Percentiles rank a stretch among this genome's conserved stretches.
phyloP scores from a whole-genome alignment of 2,113 vertebrate genomes.

The Cathartes aura region DNA sequence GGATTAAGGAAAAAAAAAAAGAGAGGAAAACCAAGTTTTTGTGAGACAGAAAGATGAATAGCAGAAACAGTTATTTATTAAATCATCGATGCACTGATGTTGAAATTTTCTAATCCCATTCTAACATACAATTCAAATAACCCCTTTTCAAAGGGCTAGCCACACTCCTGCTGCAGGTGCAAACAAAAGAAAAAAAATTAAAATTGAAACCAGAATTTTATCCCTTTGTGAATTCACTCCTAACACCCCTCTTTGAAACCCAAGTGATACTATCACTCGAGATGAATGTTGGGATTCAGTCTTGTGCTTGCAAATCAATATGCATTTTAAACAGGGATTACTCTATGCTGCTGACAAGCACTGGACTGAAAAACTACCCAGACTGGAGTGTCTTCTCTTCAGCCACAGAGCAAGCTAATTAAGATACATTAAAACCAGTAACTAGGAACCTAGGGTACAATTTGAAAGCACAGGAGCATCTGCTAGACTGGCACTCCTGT shows the following conservation, averaged over 20 bases:
- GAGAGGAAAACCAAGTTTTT: background rate
- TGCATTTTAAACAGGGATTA: slow-evolving; percentile 28
- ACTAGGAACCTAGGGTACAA: background rate
- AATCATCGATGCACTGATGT: background rate
- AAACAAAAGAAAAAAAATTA: slow-evolving; percentile 4
- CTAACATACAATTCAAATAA: background rate
- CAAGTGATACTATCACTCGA: background rate
- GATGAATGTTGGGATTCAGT: background rate
- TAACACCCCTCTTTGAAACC: background rate
- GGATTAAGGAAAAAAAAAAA: background rate
- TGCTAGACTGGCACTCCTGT: background rate
- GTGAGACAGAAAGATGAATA: background rate
- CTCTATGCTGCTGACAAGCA: slow-evolving; percentile 4
- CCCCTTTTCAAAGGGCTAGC: background rate
- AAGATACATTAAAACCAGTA: background rate
- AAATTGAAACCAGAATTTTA: background rate
- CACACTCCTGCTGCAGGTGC: slow-evolving; percentile 11
- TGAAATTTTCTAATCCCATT: background rate
- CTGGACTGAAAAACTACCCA: slow-evolving; percentile 20
- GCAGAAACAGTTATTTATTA: background rate
- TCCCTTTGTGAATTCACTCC: background rate
- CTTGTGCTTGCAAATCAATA: slow-evolving; percentile 18
- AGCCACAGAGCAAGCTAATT: slow-evolving; percentile 21
- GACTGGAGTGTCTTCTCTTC: slow-evolving; percentile 26
- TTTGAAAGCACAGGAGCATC: background rate